phyloP scores from a whole-genome alignment of 2,797 vertebrate genomes.

The Manis pentadactyla region DNA sequence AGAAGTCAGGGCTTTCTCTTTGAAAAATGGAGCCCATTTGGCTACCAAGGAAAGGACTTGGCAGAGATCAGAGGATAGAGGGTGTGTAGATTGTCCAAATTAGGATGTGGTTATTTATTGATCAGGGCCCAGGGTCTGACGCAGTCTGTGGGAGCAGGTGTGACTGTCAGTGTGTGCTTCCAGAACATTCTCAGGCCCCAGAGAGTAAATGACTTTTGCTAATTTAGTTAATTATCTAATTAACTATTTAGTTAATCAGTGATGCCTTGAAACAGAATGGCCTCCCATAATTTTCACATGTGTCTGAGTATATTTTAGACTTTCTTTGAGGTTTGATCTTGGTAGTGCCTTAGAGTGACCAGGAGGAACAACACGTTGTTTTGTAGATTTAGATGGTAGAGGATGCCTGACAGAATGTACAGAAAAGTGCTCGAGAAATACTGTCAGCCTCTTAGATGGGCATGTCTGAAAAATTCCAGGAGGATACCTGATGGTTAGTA shows the following conservation, averaged over 20 bases:
- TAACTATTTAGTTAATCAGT: not conserved
- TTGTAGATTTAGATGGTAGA: not conserved
- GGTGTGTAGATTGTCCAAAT: not conserved
- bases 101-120: not conserved
- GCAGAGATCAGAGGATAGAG: not conserved
- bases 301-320: not conserved
- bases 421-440: not conserved
- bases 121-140: not conserved
- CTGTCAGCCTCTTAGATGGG: not conserved
- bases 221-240: not conserved
- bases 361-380: not conserved
- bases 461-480: too few relatives aligned
- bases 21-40: not conserved
- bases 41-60: too few relatives aligned
- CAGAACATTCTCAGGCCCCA: not conserved
- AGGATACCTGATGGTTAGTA: not conserved
- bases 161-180: too few relatives aligned
- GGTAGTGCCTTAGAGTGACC: not conserved
- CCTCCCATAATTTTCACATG: not conserved
- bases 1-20: not conserved
- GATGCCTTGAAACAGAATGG: not conserved
- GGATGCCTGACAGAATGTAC: not conserved
- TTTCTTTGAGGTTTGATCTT: not conserved
- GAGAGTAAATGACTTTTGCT: not conserved
- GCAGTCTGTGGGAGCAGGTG: too few relatives aligned